phyloP scores from a whole-genome alignment of 1,140 invertebrate species.

The Scaptodrosophila lebanonensis region DNA sequence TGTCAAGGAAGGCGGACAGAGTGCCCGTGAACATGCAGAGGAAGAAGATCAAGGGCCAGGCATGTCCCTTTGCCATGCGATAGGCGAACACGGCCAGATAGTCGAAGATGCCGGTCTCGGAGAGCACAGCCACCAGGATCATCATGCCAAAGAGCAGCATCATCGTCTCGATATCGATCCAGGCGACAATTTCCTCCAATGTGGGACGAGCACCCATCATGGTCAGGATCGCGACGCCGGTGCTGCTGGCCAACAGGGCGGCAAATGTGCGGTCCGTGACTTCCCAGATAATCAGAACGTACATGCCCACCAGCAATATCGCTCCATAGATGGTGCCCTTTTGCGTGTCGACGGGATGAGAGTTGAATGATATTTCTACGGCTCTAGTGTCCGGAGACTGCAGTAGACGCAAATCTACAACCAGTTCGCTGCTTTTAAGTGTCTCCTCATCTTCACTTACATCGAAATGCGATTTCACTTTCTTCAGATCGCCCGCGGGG shows the following conservation, averaged over 20 bases:
- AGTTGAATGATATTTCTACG: no score
- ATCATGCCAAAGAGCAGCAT: slow-evolving; percentile 92
- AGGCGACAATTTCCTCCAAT: slow-evolving; percentile 84
- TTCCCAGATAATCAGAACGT: slow-evolving; percentile 90
- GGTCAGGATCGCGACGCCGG: slow-evolving; percentile 84
- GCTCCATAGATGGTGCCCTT: slow-evolving; percentile 83
- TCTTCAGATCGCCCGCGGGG: no score
- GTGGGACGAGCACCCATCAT: slow-evolving; percentile 84
- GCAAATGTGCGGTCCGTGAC: slow-evolving; percentile 87
- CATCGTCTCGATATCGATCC: slow-evolving; percentile 91
- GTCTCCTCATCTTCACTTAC: not conserved
- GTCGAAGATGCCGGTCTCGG: slow-evolving; percentile 92
- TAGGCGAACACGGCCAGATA: slow-evolving; percentile 81
- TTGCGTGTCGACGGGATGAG: not conserved
- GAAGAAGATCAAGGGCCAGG: slow-evolving; percentile 88
- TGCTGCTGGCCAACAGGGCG: slow-evolving; percentile 85
- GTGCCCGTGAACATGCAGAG: slow-evolving; percentile 87
- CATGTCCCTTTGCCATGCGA: slow-evolving; percentile 85
- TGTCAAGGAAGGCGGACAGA: slow-evolving; percentile 89
- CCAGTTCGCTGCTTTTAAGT: not conserved
- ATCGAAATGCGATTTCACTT: not conserved
- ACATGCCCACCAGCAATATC: slow-evolving; percentile 83
- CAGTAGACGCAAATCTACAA: not conserved
- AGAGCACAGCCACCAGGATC: slow-evolving; percentile 89
- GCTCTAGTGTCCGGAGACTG: no score